Base-by-base conservation (phyloP, 2,888 invertebrate species). In the Phasia obesa region DNA sequence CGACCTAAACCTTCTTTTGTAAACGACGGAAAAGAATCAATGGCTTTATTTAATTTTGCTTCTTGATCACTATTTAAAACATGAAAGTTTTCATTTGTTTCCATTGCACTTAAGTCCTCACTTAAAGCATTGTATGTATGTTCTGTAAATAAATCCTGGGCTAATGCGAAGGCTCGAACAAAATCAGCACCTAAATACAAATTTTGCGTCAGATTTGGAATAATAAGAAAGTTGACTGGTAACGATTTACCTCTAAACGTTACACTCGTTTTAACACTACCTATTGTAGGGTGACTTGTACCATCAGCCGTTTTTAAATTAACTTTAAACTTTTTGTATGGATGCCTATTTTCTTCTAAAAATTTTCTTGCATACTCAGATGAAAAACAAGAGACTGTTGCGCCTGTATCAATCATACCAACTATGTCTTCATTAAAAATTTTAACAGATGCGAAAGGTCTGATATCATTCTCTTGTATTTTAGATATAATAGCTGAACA, bases 131-230 rank as follows among this genome's bases (percentile, higher is more conserved):
- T 17, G 19, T 49, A 31, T 5, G 17, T 17, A 2, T 38, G 17
- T 4, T 65, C 57, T 0, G 6, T 25, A 65, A 65, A 75, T 7
- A 75, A 65, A 38, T 75, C 65, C 3, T 38, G 57, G 2, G 49
- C 21, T 21, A 49, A 49, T 15, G 6, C 49, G 19, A 49, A 13
- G 0, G 73, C 73, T 42, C 51, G 38, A 3, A 73, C 62, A 19
- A 73, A 73, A 62, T 62, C 73, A n/a, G 38, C 60, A 1, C 73
- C 62, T 53, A 73, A 73, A n/a, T 64, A 64, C 13, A 73, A n/a
- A 27, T 73, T 73, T 64, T 73, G 62, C 6, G 27, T 62, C 4
- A 73, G 53, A 5, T 62, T 9, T 2, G 65, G 49, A 11, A 51
- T 5, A 13, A 27, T 47, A 7, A 64, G 5, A 15, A 27, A 31